phyloP scores from a whole-genome alignment of 2,797 vertebrate genomes.

The Etheostoma perlongum region DNA sequence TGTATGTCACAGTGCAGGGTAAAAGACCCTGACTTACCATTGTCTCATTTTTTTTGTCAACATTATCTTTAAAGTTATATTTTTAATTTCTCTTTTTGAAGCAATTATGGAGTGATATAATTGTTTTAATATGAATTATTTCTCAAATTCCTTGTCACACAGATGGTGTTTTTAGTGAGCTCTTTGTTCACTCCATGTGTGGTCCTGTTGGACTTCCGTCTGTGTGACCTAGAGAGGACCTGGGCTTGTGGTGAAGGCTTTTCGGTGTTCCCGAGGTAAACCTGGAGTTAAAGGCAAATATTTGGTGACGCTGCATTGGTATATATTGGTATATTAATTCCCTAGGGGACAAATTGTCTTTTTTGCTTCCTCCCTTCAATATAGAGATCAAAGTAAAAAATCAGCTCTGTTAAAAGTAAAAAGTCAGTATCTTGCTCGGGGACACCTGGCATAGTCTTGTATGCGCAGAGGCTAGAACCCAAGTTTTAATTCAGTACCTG shows the following conservation, averaged over 20 bases:
- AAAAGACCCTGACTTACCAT: neutral
- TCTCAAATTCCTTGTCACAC: slow-evolving; percentile 24
- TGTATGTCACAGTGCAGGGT: slow-evolving; percentile 12
- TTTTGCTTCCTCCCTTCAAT: neutral
- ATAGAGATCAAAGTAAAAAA: neutral
- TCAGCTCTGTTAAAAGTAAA: neutral
- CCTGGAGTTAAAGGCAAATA: slow-evolving; percentile 1
- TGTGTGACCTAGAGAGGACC: slow-evolving; percentile 47
- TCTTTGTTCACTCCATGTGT: slow-evolving; percentile 86
- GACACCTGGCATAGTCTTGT: neutral
- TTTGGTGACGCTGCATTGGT: slow-evolving; percentile 6
- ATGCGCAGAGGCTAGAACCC: neutral
- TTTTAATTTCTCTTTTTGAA: neutral
- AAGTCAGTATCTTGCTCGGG: neutral
- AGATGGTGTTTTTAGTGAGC: slow-evolving; percentile 87
- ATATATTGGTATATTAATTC: neutral
- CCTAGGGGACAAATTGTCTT: neutral
- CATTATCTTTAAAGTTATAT: neutral
- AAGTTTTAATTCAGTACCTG: neutral
- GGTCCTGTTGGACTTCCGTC: slow-evolving; percentile 83
- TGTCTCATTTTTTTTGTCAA: neutral
- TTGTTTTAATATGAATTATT: neutral
- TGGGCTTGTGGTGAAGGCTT: slow-evolving; percentile 53
- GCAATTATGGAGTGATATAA: neutral
- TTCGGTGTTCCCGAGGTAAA: slow-evolving; percentile 89